Base-by-base conservation (phyloP, 2,888 invertebrate species). In the Melanostoma scalare region DNA sequence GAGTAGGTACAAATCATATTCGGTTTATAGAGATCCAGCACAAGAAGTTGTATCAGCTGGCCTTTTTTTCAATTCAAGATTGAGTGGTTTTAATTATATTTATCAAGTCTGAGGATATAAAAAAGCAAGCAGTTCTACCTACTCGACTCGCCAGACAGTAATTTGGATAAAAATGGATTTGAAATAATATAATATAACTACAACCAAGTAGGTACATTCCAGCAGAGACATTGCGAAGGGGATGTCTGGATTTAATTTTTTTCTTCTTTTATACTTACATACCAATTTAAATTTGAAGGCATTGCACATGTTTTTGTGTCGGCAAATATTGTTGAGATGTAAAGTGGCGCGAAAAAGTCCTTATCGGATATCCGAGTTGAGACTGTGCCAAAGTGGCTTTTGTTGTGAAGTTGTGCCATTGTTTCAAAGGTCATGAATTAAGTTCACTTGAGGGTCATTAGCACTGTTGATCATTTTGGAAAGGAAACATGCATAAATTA, bases 21-120 rank as follows among this genome's bases (percentile, higher is more conserved):
- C 20, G 20, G 20, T 20, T 20, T 20, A 20, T 52, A 36, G 60
- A 58, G 63, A 71, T 60, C 69, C 42, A 46, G 48, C n/a, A 6
- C 6, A 65, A 74, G 69, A 69, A 56, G 52, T 77, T 74, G 31
- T 65, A 74, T 84, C 82, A 84, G 82, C 82, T 84, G 82, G 78
- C 78, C 20, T 20, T 50, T 44, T 44, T 33, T 60, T 60, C 9
- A 3, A 42, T 0, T 55, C 38, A 42, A 36, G 9, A 33, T 58
- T 42, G 40, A 40, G 60, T 46, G 31, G 10, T 20, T 50, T 61
- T 53, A 44, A 42, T 35, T 35, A n/a, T 46, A 46, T 10, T 6
- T 10, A 10, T 10, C 10, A 10, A n/a, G 3, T 46, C 44, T 38
- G 2, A 8, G n/a, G 31, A 44, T 50, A 44, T 31, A 33, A n/a